Percentiles rank a stretch among this genome's conserved stretches.
Evolutionary conservation across 2,797 vertebrate species (phyloP).

Genomic region (Anas acuta): DNA sequence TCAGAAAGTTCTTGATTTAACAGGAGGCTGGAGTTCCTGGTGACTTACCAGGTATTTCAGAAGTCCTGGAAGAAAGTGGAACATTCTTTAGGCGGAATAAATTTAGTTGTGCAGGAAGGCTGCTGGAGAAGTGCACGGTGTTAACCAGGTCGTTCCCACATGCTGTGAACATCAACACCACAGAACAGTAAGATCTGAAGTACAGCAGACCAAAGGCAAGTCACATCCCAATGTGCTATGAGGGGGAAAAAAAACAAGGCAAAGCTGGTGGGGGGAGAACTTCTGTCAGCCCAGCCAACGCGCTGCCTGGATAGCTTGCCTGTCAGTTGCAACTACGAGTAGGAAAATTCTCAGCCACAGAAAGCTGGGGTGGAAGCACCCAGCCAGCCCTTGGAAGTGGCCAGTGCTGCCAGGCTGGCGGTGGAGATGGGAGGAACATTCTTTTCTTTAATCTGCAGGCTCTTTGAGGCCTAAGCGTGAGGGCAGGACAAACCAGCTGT

Average conservation of each 20-base stretch:
- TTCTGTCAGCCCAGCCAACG: not conserved
- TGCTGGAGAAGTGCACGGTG: slow-evolving; percentile 20
- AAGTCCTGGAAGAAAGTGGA: slow-evolving; percentile 44
- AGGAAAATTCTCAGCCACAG: not conserved
- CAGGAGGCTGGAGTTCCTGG: slow-evolving; percentile 36
- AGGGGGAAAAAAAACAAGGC: not conserved
- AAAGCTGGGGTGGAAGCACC: not conserved
- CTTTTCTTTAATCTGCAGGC: not conserved
- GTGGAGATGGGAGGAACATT: not conserved
- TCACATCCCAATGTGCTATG: not conserved
- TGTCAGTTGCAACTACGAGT: not conserved
- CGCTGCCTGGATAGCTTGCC: not conserved
- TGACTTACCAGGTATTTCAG: slow-evolving; percentile 23
- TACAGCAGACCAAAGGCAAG: slow-evolving; percentile 16
- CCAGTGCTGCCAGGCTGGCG: not conserved
- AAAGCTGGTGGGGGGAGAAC: not conserved
- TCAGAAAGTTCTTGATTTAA: slow-evolving; percentile 53
- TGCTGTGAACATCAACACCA: slow-evolving; percentile 18
- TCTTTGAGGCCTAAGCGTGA: not conserved
- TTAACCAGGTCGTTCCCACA: slow-evolving; percentile 42
- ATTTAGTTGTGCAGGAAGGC: slow-evolving; percentile 24
- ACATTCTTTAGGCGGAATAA: slow-evolving; percentile 44
- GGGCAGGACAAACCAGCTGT: not conserved
- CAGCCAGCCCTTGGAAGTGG: not conserved
- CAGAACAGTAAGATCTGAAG: slow-evolving; percentile 14